Percentiles rank a stretch among this genome's conserved stretches.
Evolutionary conservation across 2,888 invertebrate genomes (phyloP).

Genomic region (Coleophora deauratella): DNA sequence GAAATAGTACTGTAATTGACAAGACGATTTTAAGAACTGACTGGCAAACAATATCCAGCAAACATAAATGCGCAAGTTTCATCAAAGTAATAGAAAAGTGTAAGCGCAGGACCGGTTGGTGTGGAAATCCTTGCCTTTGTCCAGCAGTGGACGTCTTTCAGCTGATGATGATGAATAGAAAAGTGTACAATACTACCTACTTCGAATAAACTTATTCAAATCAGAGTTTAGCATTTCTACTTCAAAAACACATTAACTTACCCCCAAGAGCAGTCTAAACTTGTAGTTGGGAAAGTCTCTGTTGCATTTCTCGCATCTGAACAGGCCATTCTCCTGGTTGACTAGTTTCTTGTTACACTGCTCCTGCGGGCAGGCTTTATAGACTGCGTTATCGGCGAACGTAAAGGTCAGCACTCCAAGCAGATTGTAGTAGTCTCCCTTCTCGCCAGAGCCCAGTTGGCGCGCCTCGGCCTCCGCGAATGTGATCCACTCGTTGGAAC

Average conservation of each 20-base stretch:
- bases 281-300: conserved; percentile 88
- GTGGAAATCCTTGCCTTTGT: too few species aligned
- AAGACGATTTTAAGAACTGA: too few species aligned
- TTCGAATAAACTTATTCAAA: too few species aligned
- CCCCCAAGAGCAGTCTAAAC: conserved; percentile 86
- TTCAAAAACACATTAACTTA: conserved; percentile 72
- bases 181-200: too few species aligned
- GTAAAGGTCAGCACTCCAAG: conserved; percentile 87
- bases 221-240: too few species aligned
- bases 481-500: conserved; percentile 80
- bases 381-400: conserved; percentile 87
- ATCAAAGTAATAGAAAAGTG: too few species aligned
- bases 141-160: too few species aligned
- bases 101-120: too few species aligned
- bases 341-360: conserved; percentile 97
- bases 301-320: conserved; percentile 96
- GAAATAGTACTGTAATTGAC: too few species aligned
- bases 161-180: too few species aligned
- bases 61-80: too few species aligned
- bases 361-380: conserved; percentile 91
- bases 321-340: conserved; percentile 90
- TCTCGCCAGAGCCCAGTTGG: conserved; percentile 82
- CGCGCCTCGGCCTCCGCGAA: conserved; percentile 83
- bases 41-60: too few species aligned
- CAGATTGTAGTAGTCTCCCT: conserved; percentile 86